Conservation (phyloP, 2,888 invertebrate species). For the Polydesmus complanatus region DNA sequence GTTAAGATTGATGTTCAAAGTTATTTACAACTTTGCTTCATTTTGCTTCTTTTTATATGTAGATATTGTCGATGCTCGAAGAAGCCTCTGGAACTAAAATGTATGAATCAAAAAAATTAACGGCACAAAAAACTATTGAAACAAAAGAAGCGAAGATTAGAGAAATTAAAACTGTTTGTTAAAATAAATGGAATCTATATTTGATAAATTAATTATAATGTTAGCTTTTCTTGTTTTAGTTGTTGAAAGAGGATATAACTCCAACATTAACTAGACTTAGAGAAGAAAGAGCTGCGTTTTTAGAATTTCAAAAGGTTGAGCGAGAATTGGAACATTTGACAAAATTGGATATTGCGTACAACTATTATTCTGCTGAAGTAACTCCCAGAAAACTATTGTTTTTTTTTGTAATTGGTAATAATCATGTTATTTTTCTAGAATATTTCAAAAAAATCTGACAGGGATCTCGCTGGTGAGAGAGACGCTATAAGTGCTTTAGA, state of each 20-base stretch:
- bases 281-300: slow-evolving; percentile 65
- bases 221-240: slow-evolving; percentile 26
- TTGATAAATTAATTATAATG: slow-evolving; percentile 2
- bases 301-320: slow-evolving; percentile 71
- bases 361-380: slow-evolving; percentile 44
- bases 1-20: slow-evolving; percentile 13
- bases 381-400: slow-evolving; percentile 13
- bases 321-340: slow-evolving; percentile 70
- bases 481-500: slow-evolving; percentile 19
- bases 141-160: slow-evolving; percentile 81
- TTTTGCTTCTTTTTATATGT: slow-evolving; percentile 14
- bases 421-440: not conserved
- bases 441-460: not conserved
- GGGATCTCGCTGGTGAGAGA: slow-evolving; percentile 13
- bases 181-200: not conserved
- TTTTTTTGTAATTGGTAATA: slow-evolving; percentile 10
- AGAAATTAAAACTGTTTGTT: slow-evolving; percentile 62
- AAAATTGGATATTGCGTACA: slow-evolving; percentile 57
- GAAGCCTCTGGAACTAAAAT: slow-evolving; percentile 96
- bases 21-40: not conserved
- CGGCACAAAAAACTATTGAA: slow-evolving; percentile 70
- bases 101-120: slow-evolving; percentile 86
- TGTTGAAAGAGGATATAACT: slow-evolving; percentile 64
- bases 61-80: slow-evolving; percentile 93
- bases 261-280: slow-evolving; percentile 75